Conservation (phyloP, 2,113 vertebrate genomes). For the Pseudorectes ferrugineus region DNA sequence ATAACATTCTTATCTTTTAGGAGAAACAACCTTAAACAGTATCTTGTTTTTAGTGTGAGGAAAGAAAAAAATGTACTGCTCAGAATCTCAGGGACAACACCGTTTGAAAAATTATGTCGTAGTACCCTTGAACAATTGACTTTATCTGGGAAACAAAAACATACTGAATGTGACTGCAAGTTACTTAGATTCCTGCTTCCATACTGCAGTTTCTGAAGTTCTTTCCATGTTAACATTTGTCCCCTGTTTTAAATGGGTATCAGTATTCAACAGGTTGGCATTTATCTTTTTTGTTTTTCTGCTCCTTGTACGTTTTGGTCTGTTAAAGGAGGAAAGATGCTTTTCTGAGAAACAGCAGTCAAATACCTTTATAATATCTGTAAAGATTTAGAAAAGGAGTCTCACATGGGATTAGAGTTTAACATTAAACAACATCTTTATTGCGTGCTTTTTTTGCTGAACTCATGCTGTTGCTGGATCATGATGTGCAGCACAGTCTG, state of each 20-base stretch:
- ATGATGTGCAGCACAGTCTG: not conserved
- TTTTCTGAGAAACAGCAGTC: not conserved
- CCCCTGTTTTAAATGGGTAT: not conserved
- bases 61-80: conserved; percentile 27
- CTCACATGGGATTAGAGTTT: not conserved
- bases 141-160: not conserved
- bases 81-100: conserved; percentile 24
- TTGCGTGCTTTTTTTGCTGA: not conserved
- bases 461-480: not conserved
- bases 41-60: not conserved
- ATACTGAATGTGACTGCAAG: not conserved
- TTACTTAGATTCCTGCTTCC: not conserved
- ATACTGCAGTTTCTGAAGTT: not conserved
- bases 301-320: not conserved
- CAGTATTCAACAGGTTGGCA: not conserved
- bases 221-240: not conserved
- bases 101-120: conserved; percentile 44
- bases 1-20: conserved; percentile 23
- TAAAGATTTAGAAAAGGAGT: not conserved
- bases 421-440: not conserved
- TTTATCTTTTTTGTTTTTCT: not conserved
- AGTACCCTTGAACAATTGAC: not conserved
- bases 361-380: not conserved
- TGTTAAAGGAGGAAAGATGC: not conserved
- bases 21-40: not conserved